Evolutionary conservation across 2,797 vertebrate genomes (phyloP), one percentile per base, ranked within the genome.

Genomic region (Caiman crocodilus): DNA sequence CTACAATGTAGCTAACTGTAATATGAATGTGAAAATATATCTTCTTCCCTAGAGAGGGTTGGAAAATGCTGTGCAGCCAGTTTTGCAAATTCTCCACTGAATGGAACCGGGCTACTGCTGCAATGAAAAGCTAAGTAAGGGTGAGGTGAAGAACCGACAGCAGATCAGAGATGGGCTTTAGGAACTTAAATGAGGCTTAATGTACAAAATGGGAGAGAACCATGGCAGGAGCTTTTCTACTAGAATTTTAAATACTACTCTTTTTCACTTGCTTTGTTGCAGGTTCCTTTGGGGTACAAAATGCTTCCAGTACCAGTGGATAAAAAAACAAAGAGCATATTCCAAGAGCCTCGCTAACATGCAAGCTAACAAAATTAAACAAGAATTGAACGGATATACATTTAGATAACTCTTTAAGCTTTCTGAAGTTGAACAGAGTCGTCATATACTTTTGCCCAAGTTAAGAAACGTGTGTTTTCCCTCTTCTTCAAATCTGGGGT

Each of bases 1-100:
- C 90, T 90, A 10, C 26, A 83, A 92, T 80, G 25, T 35, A 83
- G 92, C 75, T 92, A 92, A 42, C 69, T 16, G 32, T 87, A 92
- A 87, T 71, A 55, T 32, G 56, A 83, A 58, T 9, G 32, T 60
- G 56, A 55, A 82, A 92, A 84, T 14, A 76, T 11, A 60, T 82
- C 42, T 11, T 85, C 67, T 11, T 85, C 67, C 86, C 30, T 42
- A 42, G 55, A 71, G 75, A 81, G 76, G 13, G 65, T 7, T 79
- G 26, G 18, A 88, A 57, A 75, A 58, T 15, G 61, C n/a, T 85
- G 3, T 3, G 30, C 32, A 60, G 35, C 32, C 57, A 56, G 35
- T 79, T 79, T 82, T 61, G 73, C 76, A 71, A n/a, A 76, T 61
- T 89, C 65, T 18, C 56, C 88, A 35, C 6, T 26, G 73, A 88